Conservation (phyloP, 2,888 invertebrate genomes). For the Drosophila aldrichi region DNA sequence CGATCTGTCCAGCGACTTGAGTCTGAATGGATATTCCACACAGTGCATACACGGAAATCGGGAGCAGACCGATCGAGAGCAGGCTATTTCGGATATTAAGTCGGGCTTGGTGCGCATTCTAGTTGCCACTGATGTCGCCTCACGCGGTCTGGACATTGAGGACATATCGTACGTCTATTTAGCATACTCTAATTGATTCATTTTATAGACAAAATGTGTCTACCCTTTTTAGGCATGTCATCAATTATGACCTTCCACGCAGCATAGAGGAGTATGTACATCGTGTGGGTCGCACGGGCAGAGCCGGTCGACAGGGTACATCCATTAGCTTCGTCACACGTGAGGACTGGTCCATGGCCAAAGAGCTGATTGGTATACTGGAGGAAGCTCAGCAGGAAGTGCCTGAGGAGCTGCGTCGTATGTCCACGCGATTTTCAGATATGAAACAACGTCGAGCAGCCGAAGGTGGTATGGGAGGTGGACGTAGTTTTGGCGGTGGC, state of each 20-base stretch:
- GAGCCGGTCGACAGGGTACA: slow-evolving; percentile 94
- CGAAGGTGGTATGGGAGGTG: slow-evolving; percentile 80
- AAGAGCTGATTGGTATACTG: slow-evolving; percentile 93
- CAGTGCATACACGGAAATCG: slow-evolving; percentile 96
- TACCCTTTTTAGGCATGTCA: slow-evolving; percentile 87
- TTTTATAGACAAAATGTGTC: background rate
- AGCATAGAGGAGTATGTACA: slow-evolving; percentile 97
- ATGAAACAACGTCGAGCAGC: slow-evolving; percentile 88
- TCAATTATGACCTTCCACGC: slow-evolving; percentile 96
- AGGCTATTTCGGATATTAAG: slow-evolving; percentile 93
- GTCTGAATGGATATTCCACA: slow-evolving; percentile 89
- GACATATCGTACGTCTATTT: slow-evolving; percentile 88
- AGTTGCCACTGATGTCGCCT: slow-evolving; percentile 97
- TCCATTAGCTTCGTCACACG: slow-evolving; percentile 93
- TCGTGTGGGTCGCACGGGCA: slow-evolving; percentile 97
- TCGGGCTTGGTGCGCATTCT: slow-evolving; percentile 92
- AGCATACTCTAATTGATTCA: background rate
- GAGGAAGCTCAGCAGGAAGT: slow-evolving; percentile 95
- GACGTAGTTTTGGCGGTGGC: slow-evolving; percentile 35
- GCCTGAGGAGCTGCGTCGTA: slow-evolving; percentile 90
- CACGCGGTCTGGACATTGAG: slow-evolving; percentile 96
- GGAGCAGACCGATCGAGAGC: slow-evolving; percentile 92
- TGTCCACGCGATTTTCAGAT: slow-evolving; percentile 91
- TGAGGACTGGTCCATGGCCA: slow-evolving; percentile 93
- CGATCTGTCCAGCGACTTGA: slow-evolving; percentile 92